Base-by-base conservation (phyloP, 2,113 vertebrate species). In the Shinisaurus crocodilurus region DNA sequence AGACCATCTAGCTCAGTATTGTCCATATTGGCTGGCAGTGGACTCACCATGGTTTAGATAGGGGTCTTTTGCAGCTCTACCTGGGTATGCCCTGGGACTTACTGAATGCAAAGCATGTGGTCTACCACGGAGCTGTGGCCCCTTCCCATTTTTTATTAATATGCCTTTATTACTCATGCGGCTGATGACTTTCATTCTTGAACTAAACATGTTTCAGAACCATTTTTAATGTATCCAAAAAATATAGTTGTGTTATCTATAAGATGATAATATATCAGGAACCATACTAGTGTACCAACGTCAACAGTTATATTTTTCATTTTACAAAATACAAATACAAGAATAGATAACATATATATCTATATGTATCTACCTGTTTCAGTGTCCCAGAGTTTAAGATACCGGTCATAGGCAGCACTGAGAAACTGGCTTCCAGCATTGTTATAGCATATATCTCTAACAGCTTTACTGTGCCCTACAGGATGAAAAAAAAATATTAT, bases 341-440 rank as follows among this genome's bases (percentile, higher is more conserved):
- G 15, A 92, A 20, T 0, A 2, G 29, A 27, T 27, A 37, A 6
- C 72, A 32, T 74, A 16, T 48, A 16, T 13, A 34, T 29, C 40
- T 13, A 45, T 0, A 74, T 13, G 86, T 86, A 25, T 96, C 40
- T 96, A 99, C 99, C 99, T 96, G 99, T 99, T 95, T 99, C 99
- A 0, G 99, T 97, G 96, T 99, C 99, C 99, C 99, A 99, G 74
- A 99, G 98, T 93, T 99, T 99, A n/a, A 99, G 97, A 92, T 99
- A 99, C 54, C 99, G 98, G 94, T 99, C 99, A 54, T 99, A 99
- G 0, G 98, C 99, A 20, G 99, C 99, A 16, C 99, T 99, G 86
- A 99, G 98, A 94, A 99, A 99, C 93, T 94, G 97, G 6, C 98
- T 98, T 5, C 99, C 99, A 1, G 94, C 97, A 92, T 99, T 99